These are phyloP conservation scores for Philopedon plagiatum DNA, from an alignment of 2,888 invertebrate species.

Conservation along the genomic window DNA sequence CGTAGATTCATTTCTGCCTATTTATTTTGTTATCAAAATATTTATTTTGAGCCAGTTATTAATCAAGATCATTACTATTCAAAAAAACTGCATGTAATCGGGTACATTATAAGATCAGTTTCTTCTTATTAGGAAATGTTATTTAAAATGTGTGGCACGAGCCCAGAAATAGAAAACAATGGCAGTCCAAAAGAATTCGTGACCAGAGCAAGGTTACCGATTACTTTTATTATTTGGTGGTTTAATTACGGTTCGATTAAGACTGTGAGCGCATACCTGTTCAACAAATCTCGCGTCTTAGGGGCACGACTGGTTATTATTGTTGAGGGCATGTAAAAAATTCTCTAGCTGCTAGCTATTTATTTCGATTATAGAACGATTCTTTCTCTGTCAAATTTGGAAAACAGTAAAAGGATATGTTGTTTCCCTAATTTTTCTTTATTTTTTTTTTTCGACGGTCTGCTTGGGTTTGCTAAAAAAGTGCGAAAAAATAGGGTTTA, in stretches of 20 bases:
- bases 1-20: no score
- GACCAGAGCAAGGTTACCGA: slow-evolving; percentile 38
- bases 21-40: no score
- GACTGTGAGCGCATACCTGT: slow-evolving; percentile 5
- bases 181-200: slow-evolving; percentile 36
- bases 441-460: no score
- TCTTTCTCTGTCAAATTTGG: no score
- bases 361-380: neutral
- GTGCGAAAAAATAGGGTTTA: no score
- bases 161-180: slow-evolving; percentile 44
- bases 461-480: no score
- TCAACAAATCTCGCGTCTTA: slow-evolving; percentile 18
- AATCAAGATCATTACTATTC: no score
- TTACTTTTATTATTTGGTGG: slow-evolving; percentile 29
- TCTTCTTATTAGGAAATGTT: slow-evolving; percentile 33
- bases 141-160: slow-evolving; percentile 36
- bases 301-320: neutral
- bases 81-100: no score
- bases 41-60: no score
- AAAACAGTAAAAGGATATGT: no score
- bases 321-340: neutral
- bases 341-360: neutral
- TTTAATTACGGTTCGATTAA: slow-evolving; percentile 30
- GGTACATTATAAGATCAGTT: neutral
- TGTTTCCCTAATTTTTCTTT: no score